Evolutionary conservation across 2,888 invertebrate species (phyloP).

Genomic region (Meganola albula): DNA sequence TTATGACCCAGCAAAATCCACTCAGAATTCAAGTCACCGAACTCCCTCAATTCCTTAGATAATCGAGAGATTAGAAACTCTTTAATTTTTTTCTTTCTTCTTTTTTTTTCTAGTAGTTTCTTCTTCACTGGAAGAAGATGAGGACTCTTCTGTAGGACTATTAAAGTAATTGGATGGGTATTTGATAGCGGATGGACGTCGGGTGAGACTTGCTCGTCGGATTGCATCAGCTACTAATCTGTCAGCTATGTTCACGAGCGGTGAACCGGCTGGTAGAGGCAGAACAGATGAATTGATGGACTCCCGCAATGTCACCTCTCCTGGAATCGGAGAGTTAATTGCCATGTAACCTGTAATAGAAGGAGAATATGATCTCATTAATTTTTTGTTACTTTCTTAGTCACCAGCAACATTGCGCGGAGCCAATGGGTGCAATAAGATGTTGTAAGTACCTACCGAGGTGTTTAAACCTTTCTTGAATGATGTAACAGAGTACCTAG

Average conservation of each 20-base stretch:
- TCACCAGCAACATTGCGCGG: no score
- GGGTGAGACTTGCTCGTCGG: slow-evolving; percentile 57
- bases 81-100: slow-evolving; percentile 30
- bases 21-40: no score
- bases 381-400: no score
- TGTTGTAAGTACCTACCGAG: no score
- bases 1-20: no score
- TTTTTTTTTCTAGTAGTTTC: slow-evolving; percentile 32
- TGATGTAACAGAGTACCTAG: no score
- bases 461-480: no score
- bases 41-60: no score
- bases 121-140: slow-evolving; percentile 56
- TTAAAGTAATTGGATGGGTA: slow-evolving; percentile 66
- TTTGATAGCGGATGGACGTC: slow-evolving; percentile 55
- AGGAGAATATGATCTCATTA: no score
- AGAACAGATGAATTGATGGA: slow-evolving; percentile 35
- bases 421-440: no score
- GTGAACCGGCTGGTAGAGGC: slow-evolving; percentile 33
- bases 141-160: slow-evolving; percentile 46
- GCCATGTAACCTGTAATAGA: slow-evolving; percentile 50
- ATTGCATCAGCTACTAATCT: slow-evolving; percentile 64
- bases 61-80: background rate
- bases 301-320: slow-evolving; percentile 40
- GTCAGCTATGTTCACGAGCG: slow-evolving; percentile 51
- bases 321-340: slow-evolving; percentile 39